Evolutionary conservation across 2,888 invertebrate genomes (phyloP), one percentile per base, ranked within the genome.

Genomic region (Latrodectus elegans): DNA sequence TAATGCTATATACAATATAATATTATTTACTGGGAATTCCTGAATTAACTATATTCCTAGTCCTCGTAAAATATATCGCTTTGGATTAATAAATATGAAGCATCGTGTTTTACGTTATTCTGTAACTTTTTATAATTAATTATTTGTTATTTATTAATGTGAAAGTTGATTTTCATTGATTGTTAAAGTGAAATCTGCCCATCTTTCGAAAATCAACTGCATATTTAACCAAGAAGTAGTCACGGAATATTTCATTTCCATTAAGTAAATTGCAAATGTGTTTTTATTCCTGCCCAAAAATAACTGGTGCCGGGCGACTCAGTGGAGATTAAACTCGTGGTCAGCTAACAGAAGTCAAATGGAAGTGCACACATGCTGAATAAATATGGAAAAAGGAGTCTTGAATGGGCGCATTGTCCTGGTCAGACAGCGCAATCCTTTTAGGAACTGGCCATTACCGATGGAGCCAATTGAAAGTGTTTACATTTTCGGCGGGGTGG

Each of bases 381-480:
- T 60, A 60, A 60, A 60, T 60, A 60, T 15, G 60, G 12, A 60
- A 60, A 60, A 15, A n/a, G 60, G n/a, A 60, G 10, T 60, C 60
- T 60, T 60, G 15, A 60, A 60, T 60, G n/a, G n/a, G 11, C 60
- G 6, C 60, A 60, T 60, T 60, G 60, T 60, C 60, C 60, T 60
- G 14, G 6, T 12, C 11, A 60, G 60, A 15, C n/a, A 15, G 12
- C 12, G 14, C 60, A 60, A 60, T 60, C 60, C 60, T 60, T 11
- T 60, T 60, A 15, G 60, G 60, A 60, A 60, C 60, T 60, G 60
- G n/a, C 60, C 60, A 60, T 60, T 60, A 60, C 60, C 60, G n/a
- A n/a, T 60, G 60, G n/a, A 60, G 6, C n/a, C n/a, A 15, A n/a
- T n/a, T 60, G n/a, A 60, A n/a, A 60, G 60, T 60, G 60, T 60